phyloP scores from a whole-genome alignment of 2,113 vertebrate genomes.

The Phalacrocorax pelagicus region DNA sequence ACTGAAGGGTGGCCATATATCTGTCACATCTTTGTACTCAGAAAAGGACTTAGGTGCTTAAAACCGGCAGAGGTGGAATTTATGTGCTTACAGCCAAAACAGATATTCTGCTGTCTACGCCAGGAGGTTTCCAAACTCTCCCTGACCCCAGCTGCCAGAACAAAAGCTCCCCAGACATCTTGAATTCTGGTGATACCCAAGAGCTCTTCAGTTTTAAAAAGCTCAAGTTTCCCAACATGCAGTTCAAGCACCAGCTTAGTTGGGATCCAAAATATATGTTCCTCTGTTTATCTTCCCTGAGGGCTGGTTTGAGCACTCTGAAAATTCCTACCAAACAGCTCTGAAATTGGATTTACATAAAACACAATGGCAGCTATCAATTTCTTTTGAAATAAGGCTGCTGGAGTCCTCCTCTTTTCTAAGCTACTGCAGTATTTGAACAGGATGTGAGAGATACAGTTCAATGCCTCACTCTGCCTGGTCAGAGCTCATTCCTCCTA shows the following conservation, averaged over 20 bases:
- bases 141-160: not conserved
- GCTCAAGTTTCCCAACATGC: not conserved
- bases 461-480: not conserved
- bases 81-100: not conserved
- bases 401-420: not conserved
- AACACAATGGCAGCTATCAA: not conserved
- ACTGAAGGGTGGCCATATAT: not conserved
- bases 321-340: not conserved
- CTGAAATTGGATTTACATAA: slow-evolving; percentile 11
- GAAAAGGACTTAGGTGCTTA: not conserved
- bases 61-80: not conserved
- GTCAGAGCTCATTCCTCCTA: not conserved
- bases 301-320: not conserved
- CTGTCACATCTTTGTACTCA: not conserved
- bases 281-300: not conserved
- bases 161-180: not conserved
- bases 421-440: not conserved
- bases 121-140: not conserved
- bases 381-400: not conserved
- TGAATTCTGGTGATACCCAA: not conserved
- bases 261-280: not conserved
- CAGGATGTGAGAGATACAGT: not conserved
- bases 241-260: not conserved
- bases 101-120: not conserved
- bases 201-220: not conserved